Evolutionary conservation across 2,888 invertebrate species (phyloP), one percentile per base, ranked within the genome.

Genomic region (Protophormia terraenovae): DNA sequence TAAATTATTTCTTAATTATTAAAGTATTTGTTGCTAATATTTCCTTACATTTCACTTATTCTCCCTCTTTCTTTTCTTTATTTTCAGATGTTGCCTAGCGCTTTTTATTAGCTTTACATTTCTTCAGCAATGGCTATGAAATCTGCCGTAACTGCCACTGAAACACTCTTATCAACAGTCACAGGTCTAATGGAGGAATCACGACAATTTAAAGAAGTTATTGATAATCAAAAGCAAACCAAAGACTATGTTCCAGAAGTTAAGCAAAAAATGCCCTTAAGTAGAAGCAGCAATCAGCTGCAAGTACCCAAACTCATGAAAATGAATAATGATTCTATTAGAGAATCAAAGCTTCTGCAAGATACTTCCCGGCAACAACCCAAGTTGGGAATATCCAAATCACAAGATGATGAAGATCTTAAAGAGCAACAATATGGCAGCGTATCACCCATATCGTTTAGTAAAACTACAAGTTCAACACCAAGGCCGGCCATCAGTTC

Each of bases 361-460:
- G 67, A 55, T 12, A 38, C 75, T 12, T 24, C 81, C 0, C 58
- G 60, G 4, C 62, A 71, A 35, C 69, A 64, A 8, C 76, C 75
- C 0, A 84, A 84, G 55, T 16, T 87, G 62, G 83, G 87, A 14
- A 73, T 86, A 8, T 87, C 88, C 1, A 83, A 86, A 10, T 87
- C 87, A 5, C 88, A 88, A 32, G 88, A 88, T 55, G 83, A 86
- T 19, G 87, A 83, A 0, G 79, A 85, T 3, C 10, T 50, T 8
- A n/a, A 75, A 7, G 84, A 81, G 38, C 38, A 82, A 1, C 69
- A 80, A 19, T 84, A 87, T 62, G 89, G 89, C n/a, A 86, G 87
- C 64, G 78, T 88, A 22, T 87, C 88, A 14, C 87, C 88, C 12
- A 87, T 87, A 71, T 41, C 75, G 2, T 66, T 60, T 66, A 45